Evolutionary conservation across 2,113 vertebrate genomes (phyloP).

Genomic region (Ctenodactylus gundi): DNA sequence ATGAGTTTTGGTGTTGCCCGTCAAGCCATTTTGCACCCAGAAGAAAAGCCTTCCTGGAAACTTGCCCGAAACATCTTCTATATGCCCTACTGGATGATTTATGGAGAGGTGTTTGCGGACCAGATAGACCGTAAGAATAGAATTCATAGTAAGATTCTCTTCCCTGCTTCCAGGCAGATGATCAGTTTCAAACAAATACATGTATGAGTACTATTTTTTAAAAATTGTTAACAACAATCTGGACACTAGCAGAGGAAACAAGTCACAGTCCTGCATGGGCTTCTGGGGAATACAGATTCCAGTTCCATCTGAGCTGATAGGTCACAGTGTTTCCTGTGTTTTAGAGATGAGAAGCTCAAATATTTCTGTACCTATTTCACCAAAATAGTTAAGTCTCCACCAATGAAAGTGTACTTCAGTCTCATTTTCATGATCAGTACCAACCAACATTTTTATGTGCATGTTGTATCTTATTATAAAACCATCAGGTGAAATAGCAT

Average conservation of each 20-base stretch:
- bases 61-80: slow-evolving; percentile 99
- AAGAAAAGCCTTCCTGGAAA: slow-evolving; percentile 98
- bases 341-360: not conserved
- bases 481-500: too few species aligned
- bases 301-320: not conserved
- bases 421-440: not conserved
- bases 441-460: not conserved
- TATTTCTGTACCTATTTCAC: not conserved
- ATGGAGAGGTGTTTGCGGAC: slow-evolving; percentile 99
- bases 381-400: not conserved
- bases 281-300: not conserved
- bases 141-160: slow-evolving; percentile 99
- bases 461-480: not conserved
- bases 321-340: not conserved
- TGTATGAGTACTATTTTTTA: not conserved
- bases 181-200: slow-evolving; percentile 80
- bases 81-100: slow-evolving; percentile 99
- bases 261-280: not conserved
- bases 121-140: slow-evolving; percentile 99
- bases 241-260: not conserved
- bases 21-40: slow-evolving; percentile 97
- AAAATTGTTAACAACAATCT: not conserved
- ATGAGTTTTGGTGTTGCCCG: slow-evolving; percentile 99
- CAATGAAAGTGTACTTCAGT: not conserved
- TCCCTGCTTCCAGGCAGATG: slow-evolving; percentile 95